Base-by-base conservation (phyloP, 2,888 invertebrate species). In the Galerucella nymphaeae region DNA sequence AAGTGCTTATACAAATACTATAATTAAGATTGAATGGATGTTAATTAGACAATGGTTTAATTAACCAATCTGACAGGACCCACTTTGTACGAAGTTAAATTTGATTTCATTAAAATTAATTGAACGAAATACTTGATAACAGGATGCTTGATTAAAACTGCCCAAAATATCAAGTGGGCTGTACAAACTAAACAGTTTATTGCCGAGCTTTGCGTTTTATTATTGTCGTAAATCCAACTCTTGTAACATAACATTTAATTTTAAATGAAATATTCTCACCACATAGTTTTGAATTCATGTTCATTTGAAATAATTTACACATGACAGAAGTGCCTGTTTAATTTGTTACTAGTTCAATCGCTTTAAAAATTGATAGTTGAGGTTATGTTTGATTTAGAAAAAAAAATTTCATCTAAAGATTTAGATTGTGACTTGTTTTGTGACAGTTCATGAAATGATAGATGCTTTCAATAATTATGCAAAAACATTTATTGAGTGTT, bases 91-190 rank as follows among this genome's bases (percentile, higher is more conserved):
- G 73, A 78, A 76, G 75, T 73, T 74, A 74, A 72, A 72, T 71
- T 75, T 79, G 78, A 78, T 79, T 80, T 72, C 75, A 80, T 80
- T 80, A 79, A 77, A 77, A 76, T 76, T 78, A 79, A 80, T 79
- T 79, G 80, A 78, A 77, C 78, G 76, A 80, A 76, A 73, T 70
- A 70, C 70, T 74, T 69, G 70, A 66, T 74, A 74, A 74, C 74
- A 74, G 74, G 74, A 74, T 74, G 74, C 70, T 55, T 63, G 66
- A 74, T 74, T 74, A 72, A 74, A 72, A 70, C 58, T 67, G 63
- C 62, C 72, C 72, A 66, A 74, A 74, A 74, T 74, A 72, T 72
- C 66, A 66, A 72, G 74, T 65, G 69, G 74, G 70, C 71, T 61
- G 66, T 55, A 62, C 70, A 59, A 59, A 63, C 69, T 66, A 70